Evolutionary conservation across 2,888 invertebrate genomes (phyloP), one percentile per base, ranked within the genome.

Genomic region (Elgonia sp.): DNA sequence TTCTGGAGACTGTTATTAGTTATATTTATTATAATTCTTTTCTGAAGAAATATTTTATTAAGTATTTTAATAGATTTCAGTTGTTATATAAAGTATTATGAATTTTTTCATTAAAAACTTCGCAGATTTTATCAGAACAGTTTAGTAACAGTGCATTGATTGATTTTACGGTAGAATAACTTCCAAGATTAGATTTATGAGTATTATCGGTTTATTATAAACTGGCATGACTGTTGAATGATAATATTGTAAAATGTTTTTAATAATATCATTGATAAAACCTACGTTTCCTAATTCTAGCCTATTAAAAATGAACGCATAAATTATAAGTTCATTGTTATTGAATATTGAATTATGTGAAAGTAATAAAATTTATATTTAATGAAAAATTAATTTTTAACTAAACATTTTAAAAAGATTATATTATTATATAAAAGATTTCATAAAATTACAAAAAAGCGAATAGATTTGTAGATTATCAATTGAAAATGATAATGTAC

Each of bases 101-200:
- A 37, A 16, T 37, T 62, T 53, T 18, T 53, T 8, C 12, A 53
- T 53, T 53, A 57, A 57, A 7, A 57, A 57, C 8, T 6, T 57
- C 20, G 20, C 6, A 10, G 8, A 18, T 37, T 62, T 62, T 29
- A 62, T 14, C 14, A 62, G n/a, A 62, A 37, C 8, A 62, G 37
- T 62, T 62, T 62, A 62, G 62, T 16, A 37, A 16, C 37, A 20
- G 0, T 21, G 55, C 46, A 57, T 57, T 62, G 62, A 37, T 16
- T 62, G 29, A 65, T 65, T 65, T 40, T 16, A 65, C 18, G 40
- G 40, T 21, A 65, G 65, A 65, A 65, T 65, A 40, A 40, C 40
- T 65, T 20, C n/a, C 7, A 42, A 65, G 65, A 65, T 65, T 21
- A 65, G 65, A 65, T 65, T 65, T 16, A 18, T 16, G 40, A 20